Evolutionary conservation across 2,888 invertebrate genomes (phyloP), one percentile per base, ranked within the genome.

Genomic region (Itoplectis maculator): DNA sequence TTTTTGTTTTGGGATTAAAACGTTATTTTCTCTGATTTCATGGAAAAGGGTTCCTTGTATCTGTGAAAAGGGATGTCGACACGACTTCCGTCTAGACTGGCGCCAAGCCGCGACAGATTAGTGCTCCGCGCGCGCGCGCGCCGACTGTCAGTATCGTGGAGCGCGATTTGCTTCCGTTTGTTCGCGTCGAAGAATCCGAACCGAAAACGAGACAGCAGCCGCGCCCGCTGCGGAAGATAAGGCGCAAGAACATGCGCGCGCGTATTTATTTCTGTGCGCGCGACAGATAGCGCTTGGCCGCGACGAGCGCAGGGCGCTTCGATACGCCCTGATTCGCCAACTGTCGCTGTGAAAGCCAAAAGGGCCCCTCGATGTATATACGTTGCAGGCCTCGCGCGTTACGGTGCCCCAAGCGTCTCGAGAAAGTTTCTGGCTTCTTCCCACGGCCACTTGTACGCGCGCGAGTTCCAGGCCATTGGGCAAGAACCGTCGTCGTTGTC

Each of bases 391-490:
- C 35, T 65, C 70, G 37, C 45, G n/a, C 47, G n/a, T 45, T n/a
- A 42, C 6, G 2, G 59, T 18, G 70, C 51, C 59, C 47, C 23
- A 73, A 81, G 47, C 42, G 75, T 35, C 69, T 69, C 63, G 66
- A 79, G 82, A 80, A 82, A 80, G 80, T 83, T 87, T 83, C 86
- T 84, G 75, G 86, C 85, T 87, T 88, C 75, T 90, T 91, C 91
- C 90, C 91, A 91, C 91, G 90, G 88, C 83, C 82, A 85, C 87
- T 63, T 74, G 78, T 70, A 79, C 74, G 65, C 83, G 76, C 74
- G 61, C 81, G 78, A 85, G 89, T 89, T 91, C 88, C 90, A 86
- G 87, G 75, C 86, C 87, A 89, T 85, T 88, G 90, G 84, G 81
- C 88, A 86, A 86, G 81, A 84, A 88, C 87, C 86, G 78, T 87